Evolutionary conservation across 2,888 invertebrate species (phyloP), one percentile per base, ranked within the genome.

Genomic region (Axea sp.): DNA sequence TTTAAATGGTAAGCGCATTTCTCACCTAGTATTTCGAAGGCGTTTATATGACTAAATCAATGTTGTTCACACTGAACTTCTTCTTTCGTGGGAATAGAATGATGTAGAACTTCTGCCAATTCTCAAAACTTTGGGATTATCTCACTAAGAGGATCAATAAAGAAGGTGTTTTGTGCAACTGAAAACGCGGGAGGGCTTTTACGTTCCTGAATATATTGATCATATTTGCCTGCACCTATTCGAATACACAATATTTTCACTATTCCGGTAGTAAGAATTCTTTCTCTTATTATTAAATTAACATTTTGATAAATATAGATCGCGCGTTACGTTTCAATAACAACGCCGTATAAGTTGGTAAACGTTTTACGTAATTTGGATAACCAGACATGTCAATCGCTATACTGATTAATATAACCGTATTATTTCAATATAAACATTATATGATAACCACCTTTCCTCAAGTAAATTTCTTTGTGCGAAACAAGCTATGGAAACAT

Each of bases 41-140:
- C 69, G 55, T 62, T 71, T 62, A 62, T 71, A 62, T 62, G 62
- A 62, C 62, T 71, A 71, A 71, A 69, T 69, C 60, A 69, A 71
- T 55, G 71, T 71, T 71, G 71, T 71, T 71, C 71, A 71, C 64
- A 49, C 64, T 64, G 37, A 64, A 64, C 55, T 69, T 51, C 39
- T 57, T 71, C 62, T 69, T 69, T 62, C 71, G 55, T 71, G 69
- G 55, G 62, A 71, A 62, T 43, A 41, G 59, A 55, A 71, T 71
- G 62, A 71, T 57, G 57, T 57, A 57, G 49, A 71, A 71, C 55
- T 62, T 62, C 62, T 71, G 62, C 49, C 62, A 19, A 71, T 71
- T 71, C 71, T 62, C 62, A 62, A 71, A 71, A 71, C 62, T 64
- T 69, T 62, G 3, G 60, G 69, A 69, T 69, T 69, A 69, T 69